Percentiles rank a stretch among this genome's conserved stretches.
Evolutionary conservation across 2,113 vertebrate species (phyloP).

Genomic region (Lepisosteus osseus): DNA sequence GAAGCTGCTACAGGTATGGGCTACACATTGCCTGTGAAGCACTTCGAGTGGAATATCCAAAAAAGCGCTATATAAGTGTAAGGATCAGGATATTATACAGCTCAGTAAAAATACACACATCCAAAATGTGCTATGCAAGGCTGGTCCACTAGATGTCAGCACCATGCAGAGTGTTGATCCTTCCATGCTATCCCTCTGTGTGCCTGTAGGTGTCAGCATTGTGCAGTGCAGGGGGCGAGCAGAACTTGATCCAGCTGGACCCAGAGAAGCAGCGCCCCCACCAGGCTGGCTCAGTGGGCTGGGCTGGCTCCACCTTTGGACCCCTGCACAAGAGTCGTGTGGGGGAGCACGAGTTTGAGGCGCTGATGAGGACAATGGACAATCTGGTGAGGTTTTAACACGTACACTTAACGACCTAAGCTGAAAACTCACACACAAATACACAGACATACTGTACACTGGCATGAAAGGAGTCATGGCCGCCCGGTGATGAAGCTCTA

Average conservation of each 20-base stretch:
- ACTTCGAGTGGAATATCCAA: too few species aligned
- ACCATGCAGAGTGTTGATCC: too few species aligned
- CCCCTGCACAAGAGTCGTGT: slow-evolving; percentile 89
- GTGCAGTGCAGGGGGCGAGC: slow-evolving; percentile 75
- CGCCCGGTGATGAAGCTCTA: too few species aligned
- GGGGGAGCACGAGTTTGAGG: slow-evolving; percentile 93
- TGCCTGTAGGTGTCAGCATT: slow-evolving; percentile 77
- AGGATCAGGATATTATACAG: too few species aligned
- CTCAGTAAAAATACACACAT: too few species aligned
- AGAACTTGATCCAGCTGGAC: slow-evolving; percentile 89
- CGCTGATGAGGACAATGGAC: slow-evolving; percentile 95
- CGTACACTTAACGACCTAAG: neutral
- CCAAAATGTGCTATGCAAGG: too few species aligned
- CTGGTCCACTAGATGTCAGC: too few species aligned
- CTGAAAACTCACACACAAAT: neutral
- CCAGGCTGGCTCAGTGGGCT: slow-evolving; percentile 77
- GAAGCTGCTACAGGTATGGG: too few species aligned
- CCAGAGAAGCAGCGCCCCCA: slow-evolving; percentile 74
- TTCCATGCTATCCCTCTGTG: neutral
- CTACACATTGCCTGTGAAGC: too few species aligned
- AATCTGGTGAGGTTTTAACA: slow-evolving; percentile 71
- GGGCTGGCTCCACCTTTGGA: slow-evolving; percentile 90
- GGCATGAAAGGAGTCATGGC: too few species aligned
- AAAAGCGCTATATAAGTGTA: too few species aligned
- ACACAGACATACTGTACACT: neutral